Evolutionary conservation across 2,113 vertebrate genomes (phyloP), one percentile per base, ranked within the genome.

Genomic region (Bos indicus): DNA sequence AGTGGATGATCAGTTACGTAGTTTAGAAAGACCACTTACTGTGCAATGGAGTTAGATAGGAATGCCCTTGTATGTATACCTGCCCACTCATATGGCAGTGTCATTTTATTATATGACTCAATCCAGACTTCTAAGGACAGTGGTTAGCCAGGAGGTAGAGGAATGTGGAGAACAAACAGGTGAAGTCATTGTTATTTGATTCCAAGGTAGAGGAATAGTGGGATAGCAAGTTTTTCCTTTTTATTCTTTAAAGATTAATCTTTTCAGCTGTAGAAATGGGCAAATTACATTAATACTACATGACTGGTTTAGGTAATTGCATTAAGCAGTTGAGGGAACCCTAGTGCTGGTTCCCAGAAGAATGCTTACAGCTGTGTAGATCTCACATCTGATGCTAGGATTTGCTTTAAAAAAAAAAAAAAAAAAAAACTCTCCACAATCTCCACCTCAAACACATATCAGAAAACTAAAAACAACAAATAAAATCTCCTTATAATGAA

Each of bases 281-380:
- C 99, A 99, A 99, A 98, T 99, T 98, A 98, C 97, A 98, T 99
- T 99, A 99, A 95, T 99, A 71, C 98, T 96, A 98, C 99, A 99
- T 99, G 99, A 99, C 98, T 99, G 99, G 98, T 98, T 99, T 99
- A 98, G 99, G 99, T 99, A 99, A 99, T 99, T 99, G 99, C 99
- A 99, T 99, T 99, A 99, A 99, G 98, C 99, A 99, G 98, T 99
- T 99, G 99, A 99, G 99, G 98, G 98, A 98, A 98, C 99, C 99
- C 99, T 98, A 98, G 98, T 98, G 99, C 99, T 99, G 99, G 99
- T 99, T 99, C 99, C 99, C 99, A 99, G 99, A 99, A 99, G 99
- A 99, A 99, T 99, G 99, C 98, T 99, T 99, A 99, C 99, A 99
- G 99, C 99, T 99, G 99, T 98, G 99, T 98, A 97, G 97, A 98